Conservation (phyloP, 2,797 vertebrate species). For the Orientallactaga sibirica region DNA sequence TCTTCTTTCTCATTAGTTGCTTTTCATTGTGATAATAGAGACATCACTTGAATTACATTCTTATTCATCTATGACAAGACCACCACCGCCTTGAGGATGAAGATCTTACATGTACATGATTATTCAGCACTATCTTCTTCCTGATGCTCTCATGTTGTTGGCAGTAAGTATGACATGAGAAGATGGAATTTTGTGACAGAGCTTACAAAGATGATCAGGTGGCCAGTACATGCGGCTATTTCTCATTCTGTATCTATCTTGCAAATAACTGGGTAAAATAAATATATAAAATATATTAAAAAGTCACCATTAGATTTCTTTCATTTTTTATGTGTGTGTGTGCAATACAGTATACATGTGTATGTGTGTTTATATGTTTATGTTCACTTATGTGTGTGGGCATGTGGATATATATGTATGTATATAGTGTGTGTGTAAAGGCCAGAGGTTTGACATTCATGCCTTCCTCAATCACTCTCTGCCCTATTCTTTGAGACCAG, state of each 20-base stretch:
- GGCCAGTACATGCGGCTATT: neutral
- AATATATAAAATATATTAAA: neutral
- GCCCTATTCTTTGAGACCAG: no score
- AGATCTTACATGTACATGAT: neutral
- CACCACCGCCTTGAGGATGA: neutral
- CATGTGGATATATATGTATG: no score
- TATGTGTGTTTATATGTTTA: no score
- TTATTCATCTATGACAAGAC: neutral
- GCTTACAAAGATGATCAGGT: neutral
- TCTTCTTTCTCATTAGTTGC: neutral
- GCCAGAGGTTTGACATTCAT: no score
- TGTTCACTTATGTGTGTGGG: no score
- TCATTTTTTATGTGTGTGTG: no score
- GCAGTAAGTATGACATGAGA: neutral
- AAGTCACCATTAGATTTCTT: neutral
- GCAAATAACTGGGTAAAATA: neutral
- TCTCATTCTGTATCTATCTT: neutral
- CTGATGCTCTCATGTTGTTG: neutral
- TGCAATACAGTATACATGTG: no score
- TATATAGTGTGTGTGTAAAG: no score
- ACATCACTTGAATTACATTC: neutral
- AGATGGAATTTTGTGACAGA: neutral
- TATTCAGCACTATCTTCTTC: neutral
- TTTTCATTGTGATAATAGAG: neutral
- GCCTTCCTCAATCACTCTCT: no score